Evolutionary conservation across 2,797 vertebrate genomes (phyloP).

Genomic region (Hybognathus amarus): DNA sequence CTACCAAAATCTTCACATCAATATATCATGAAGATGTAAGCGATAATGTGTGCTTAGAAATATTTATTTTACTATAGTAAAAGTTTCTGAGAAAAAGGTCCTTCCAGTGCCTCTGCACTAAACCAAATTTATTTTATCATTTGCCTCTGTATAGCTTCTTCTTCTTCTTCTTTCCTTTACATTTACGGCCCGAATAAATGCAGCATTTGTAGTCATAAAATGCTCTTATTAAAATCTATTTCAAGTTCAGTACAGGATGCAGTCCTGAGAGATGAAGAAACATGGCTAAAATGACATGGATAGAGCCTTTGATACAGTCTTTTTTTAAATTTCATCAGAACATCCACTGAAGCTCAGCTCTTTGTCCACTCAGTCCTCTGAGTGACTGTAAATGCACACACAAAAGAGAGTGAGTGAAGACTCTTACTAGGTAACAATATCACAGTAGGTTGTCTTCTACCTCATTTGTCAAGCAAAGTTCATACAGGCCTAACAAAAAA

Average conservation of each 20-base stretch:
- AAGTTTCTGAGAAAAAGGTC: neutral
- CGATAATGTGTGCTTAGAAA: neutral
- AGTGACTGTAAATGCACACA: slow-evolving; percentile 10
- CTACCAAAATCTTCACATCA: neutral
- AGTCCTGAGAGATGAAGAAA: slow-evolving; percentile 19
- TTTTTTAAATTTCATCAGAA: neutral
- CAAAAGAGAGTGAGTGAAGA: neutral
- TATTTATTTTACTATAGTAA: neutral
- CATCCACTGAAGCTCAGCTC: neutral
- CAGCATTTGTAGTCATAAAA: neutral
- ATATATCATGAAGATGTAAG: neutral
- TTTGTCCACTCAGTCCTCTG: neutral
- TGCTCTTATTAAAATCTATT: neutral
- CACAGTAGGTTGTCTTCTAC: slow-evolving; percentile 18
- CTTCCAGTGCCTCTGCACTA: neutral
- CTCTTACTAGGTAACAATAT: slow-evolving; percentile 21
- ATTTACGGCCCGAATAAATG: neutral
- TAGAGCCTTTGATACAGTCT: neutral
- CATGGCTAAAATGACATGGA: slow-evolving; percentile 4
- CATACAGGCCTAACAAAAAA: slow-evolving; percentile 35
- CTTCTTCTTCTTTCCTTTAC: neutral
- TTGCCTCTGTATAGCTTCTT: neutral
- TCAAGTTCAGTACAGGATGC: slow-evolving; percentile 8
- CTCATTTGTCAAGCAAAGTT: slow-evolving; percentile 34
- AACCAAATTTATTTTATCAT: neutral